These are phyloP conservation scores for Lasioglossum oenotherae DNA, from an alignment of 2,888 invertebrate genomes.

Conservation along the genomic window DNA sequence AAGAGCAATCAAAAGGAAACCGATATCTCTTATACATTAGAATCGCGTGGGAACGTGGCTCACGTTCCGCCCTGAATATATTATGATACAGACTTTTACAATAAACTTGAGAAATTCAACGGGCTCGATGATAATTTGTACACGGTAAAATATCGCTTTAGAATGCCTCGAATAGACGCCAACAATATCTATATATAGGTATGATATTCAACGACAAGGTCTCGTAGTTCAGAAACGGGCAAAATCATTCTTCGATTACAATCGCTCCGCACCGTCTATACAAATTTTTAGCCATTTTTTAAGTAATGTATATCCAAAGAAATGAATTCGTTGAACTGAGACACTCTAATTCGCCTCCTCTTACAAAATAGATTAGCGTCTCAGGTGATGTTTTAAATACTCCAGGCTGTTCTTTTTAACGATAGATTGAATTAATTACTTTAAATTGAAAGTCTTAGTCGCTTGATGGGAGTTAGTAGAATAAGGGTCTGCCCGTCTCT, in stretches of 20 bases:
- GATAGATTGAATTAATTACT: neutral
- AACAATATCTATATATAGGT: constrained; percentile 17
- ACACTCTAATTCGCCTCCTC: neutral
- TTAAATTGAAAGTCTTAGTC: neutral
- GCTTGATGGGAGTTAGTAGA: neutral
- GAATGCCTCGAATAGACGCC: constrained; percentile 29
- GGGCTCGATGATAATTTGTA: constrained; percentile 46
- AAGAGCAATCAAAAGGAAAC: constrained; percentile 27
- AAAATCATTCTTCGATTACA: neutral
- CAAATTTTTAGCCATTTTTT: no score
- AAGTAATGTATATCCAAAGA: no score
- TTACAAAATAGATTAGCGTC: neutral
- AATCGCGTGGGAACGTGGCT: constrained; percentile 11
- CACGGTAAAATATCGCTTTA: constrained; percentile 41
- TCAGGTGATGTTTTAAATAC: neutral
- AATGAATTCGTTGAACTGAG: no score
- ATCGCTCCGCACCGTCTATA: neutral
- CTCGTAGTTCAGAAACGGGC: constrained; percentile 22
- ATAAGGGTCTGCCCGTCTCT: neutral
- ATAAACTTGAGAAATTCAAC: constrained; percentile 60
- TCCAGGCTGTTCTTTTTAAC: neutral
- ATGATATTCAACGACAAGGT: constrained; percentile 18
- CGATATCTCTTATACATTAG: constrained; percentile 26
- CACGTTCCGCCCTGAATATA: constrained; percentile 11
- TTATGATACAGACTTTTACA: constrained; percentile 27